These are phyloP conservation scores for Trididemnum nubilum DNA, from an alignment of 23 tunicate genomes.

Conservation along the genomic window DNA sequence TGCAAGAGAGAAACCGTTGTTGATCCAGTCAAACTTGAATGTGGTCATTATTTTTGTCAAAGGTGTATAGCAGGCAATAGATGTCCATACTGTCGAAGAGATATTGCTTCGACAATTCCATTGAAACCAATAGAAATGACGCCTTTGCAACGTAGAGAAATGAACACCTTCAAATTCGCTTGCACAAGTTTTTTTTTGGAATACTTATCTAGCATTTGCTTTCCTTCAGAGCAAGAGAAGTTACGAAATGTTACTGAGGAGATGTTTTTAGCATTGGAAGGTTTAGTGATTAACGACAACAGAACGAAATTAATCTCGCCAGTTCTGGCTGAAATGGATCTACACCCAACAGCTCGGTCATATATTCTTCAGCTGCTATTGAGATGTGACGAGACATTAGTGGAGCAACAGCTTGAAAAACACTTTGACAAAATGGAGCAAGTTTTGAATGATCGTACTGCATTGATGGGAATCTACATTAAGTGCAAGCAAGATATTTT, in stretches of 20 bases:
- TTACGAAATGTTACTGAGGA: background rate
- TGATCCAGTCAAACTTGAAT: constrained; percentile 42
- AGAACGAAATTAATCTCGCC: constrained; percentile 13
- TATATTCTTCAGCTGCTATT: constrained; percentile 55
- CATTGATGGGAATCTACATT: constrained; percentile 43
- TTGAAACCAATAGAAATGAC: constrained; percentile 35
- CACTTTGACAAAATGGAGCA: constrained; percentile 40
- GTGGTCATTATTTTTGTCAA: constrained; percentile 56
- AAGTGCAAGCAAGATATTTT: constrained; percentile 46
- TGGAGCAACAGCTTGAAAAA: constrained; percentile 22
- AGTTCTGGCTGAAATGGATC: constrained; percentile 29
- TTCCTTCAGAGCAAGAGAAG: background rate
- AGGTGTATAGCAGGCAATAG: constrained; percentile 22
- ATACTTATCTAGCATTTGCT: constrained; percentile 61
- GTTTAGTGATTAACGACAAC: constrained; percentile 45
- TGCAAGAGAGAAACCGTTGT: constrained; percentile 38
- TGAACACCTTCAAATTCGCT: constrained; percentile 35
- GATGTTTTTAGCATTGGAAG: constrained; percentile 21
- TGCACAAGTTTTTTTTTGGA: constrained; percentile 76
- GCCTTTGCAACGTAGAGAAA: constrained; percentile 28
- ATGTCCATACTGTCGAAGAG: constrained; percentile 50
- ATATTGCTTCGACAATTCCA: background rate
- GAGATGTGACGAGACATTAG: constrained; percentile 24
- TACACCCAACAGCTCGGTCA: constrained; percentile 40
- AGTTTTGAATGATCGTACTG: constrained; percentile 34